Conservation (phyloP, 2,113 vertebrate genomes). For the Heptranchias perlo region DNA sequence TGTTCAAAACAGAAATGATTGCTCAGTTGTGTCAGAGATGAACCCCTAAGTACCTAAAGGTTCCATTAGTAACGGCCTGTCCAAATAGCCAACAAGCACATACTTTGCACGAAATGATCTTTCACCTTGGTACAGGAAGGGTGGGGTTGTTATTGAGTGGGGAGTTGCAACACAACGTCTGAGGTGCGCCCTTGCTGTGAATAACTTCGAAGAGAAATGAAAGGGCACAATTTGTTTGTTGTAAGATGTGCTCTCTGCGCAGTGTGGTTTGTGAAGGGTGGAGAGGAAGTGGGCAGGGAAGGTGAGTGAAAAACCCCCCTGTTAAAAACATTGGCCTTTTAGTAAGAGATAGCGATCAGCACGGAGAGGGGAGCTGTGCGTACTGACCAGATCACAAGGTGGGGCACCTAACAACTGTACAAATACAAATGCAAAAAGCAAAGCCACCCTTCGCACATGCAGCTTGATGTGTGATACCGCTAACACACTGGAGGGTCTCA, state of each 20-base stretch:
- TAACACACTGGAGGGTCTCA: background rate
- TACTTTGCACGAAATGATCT: too few species aligned
- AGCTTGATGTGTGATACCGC: background rate
- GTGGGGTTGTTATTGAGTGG: background rate
- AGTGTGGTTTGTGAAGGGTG: conserved; percentile 2
- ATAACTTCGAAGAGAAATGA: background rate
- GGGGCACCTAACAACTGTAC: too few species aligned
- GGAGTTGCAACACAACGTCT: background rate
- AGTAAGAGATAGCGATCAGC: background rate
- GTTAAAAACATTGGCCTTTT: background rate
- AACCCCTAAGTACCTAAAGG: background rate
- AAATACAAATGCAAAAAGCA: background rate
- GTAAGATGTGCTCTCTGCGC: background rate
- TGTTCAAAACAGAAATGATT: background rate
- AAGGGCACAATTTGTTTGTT: background rate
- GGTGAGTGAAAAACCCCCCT: background rate
- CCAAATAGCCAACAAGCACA: too few species aligned
- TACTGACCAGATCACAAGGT: background rate
- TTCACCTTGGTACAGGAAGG: background rate
- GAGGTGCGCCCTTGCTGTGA: background rate
- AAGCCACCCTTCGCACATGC: background rate
- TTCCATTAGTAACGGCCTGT: too few species aligned
- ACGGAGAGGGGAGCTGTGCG: too few species aligned
- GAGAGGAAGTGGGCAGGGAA: background rate
- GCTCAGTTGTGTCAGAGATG: background rate